Percentiles rank a stretch among this genome's conserved stretches.
Conservation (phyloP, 2,113 vertebrate genomes). For the Ictalurus punctatus region DNA sequence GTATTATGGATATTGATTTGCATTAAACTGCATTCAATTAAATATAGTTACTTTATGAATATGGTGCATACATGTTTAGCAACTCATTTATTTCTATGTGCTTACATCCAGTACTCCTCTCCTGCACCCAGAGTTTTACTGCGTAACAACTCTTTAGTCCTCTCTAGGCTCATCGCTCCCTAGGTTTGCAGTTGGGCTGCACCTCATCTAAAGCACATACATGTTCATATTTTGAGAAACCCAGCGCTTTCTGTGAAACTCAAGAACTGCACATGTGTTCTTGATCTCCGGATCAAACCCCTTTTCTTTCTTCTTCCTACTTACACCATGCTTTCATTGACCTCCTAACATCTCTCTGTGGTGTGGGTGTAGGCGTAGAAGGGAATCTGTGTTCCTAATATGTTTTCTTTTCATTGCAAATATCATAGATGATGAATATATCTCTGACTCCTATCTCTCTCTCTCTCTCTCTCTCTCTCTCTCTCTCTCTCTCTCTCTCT, state of each 20-base stretch:
- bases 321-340: constrained; percentile 31
- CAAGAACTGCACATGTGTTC: constrained; percentile 2
- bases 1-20: background rate
- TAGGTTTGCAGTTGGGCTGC: constrained; percentile 27
- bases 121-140: background rate
- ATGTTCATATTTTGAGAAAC: constrained; percentile 18
- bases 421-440: background rate
- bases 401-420: constrained; percentile 11
- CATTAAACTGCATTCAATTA: background rate
- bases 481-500: background rate
- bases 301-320: constrained; percentile 35
- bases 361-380: constrained; percentile 18
- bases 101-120: background rate
- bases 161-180: background rate
- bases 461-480: no score
- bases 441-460: background rate
- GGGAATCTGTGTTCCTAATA: constrained; percentile 15
- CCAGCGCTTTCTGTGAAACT: constrained; percentile 12
- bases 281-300: background rate
- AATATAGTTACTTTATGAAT: background rate
- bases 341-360: constrained; percentile 19
- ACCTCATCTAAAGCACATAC: constrained; percentile 39
- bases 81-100: background rate
- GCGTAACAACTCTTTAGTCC: no score
- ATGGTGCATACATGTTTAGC: background rate